Conservation (phyloP, 2,797 vertebrate genomes). For the Chelmon rostratus region DNA sequence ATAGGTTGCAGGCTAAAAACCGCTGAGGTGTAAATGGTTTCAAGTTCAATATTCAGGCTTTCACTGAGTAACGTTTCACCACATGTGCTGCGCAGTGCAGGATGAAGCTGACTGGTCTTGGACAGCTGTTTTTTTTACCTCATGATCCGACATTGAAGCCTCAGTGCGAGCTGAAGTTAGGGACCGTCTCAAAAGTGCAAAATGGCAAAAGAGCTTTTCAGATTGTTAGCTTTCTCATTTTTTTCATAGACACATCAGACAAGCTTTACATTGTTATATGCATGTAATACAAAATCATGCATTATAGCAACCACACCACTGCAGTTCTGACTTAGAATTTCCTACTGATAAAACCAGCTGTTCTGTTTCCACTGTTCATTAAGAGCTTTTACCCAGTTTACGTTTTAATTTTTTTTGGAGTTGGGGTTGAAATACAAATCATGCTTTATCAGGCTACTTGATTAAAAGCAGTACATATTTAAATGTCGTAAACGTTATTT, state of each 20-base stretch:
- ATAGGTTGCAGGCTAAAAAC: neutral
- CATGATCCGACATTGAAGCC: too few species aligned
- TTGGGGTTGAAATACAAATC: neutral
- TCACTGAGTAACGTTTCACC: neutral
- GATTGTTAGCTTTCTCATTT: neutral
- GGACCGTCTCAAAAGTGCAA: neutral
- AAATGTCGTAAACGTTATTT: neutral
- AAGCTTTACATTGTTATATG: neutral
- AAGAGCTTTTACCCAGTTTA: neutral
- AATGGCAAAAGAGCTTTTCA: neutral
- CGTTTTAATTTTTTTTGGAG: neutral
- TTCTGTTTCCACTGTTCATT: neutral
- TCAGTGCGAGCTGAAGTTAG: too few species aligned
- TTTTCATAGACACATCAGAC: neutral
- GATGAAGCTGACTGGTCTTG: neutral
- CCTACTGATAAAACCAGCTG: neutral
- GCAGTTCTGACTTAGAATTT: neutral
- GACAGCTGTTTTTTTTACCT: neutral
- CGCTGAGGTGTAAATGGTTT: neutral
- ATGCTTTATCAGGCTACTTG: neutral
- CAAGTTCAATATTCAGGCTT: neutral
- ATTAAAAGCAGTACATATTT: neutral
- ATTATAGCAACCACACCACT: neutral
- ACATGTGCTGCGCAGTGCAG: neutral
- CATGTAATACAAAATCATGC: neutral